Conservation (phyloP, 2,888 invertebrate genomes). For the Latheticus oryzae region DNA sequence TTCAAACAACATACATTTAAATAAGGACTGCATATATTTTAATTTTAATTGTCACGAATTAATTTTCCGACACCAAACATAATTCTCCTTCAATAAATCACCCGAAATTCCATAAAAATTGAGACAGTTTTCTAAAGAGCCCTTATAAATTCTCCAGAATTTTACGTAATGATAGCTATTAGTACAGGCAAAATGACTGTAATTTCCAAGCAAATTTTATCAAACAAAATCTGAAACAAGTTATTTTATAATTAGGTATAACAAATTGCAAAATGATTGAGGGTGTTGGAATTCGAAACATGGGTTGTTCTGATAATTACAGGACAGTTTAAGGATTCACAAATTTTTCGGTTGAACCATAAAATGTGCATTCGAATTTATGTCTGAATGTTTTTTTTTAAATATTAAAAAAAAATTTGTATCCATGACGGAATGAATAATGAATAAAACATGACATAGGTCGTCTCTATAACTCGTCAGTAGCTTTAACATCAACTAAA, state of each 20-base stretch:
- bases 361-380: no score
- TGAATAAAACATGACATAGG: constrained; percentile 38
- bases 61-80: background rate
- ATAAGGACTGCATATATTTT: background rate
- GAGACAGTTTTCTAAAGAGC: constrained; percentile 19
- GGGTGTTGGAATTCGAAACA: constrained; percentile 50
- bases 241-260: constrained; percentile 49
- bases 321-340: constrained; percentile 11
- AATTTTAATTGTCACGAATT: background rate
- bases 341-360: constrained; percentile 19
- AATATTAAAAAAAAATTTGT: background rate
- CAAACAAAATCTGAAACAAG: constrained; percentile 46
- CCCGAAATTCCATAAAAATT: constrained; percentile 8
- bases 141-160: constrained; percentile 37
- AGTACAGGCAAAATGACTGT: constrained; percentile 41
- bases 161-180: constrained; percentile 44
- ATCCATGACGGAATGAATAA: constrained; percentile 17
- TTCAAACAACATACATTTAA: constrained; percentile 6
- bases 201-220: constrained; percentile 48
- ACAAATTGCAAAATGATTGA: constrained; percentile 58
- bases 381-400: background rate
- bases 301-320: constrained; percentile 31
- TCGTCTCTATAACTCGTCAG: constrained; percentile 33
- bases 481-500: constrained; percentile 40
- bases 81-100: constrained; percentile 26